Conservation (phyloP, 2,888 invertebrate species). For the Cantharis rustica region DNA sequence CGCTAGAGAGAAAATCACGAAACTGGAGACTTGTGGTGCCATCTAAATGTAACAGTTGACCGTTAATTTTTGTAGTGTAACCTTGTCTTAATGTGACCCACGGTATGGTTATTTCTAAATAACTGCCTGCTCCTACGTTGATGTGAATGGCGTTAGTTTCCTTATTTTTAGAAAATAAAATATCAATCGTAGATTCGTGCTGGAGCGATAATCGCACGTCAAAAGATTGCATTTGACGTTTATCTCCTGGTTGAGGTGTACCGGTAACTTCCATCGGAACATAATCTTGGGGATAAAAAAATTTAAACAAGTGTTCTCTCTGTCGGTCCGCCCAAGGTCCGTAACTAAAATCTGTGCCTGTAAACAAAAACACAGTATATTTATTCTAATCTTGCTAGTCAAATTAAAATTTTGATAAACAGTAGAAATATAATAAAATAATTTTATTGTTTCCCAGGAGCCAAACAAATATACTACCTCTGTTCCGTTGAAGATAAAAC, state of each 20-base stretch:
- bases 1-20: constrained; percentile 90
- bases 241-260: constrained; percentile 84
- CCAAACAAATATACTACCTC: no score
- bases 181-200: constrained; percentile 93
- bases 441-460: no score
- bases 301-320: constrained; percentile 91
- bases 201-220: constrained; percentile 90
- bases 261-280: constrained; percentile 79
- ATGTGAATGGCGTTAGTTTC: constrained; percentile 98
- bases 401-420: no score
- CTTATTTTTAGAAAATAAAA: constrained; percentile 92
- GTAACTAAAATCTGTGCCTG: constrained; percentile 88
- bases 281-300: constrained; percentile 93
- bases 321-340: constrained; percentile 99
- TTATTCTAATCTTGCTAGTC: no score
- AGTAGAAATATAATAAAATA: no score
- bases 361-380: constrained; percentile 10
- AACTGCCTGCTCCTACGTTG: constrained; percentile 93
- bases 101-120: constrained; percentile 94
- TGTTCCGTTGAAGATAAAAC: no score
- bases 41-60: constrained; percentile 91
- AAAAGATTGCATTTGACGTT: constrained; percentile 87
- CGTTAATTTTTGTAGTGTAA: constrained; percentile 88
- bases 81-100: constrained; percentile 90
- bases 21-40: constrained; percentile 94